Conservation (phyloP, 2,113 vertebrate genomes). For the Colius striatus region DNA sequence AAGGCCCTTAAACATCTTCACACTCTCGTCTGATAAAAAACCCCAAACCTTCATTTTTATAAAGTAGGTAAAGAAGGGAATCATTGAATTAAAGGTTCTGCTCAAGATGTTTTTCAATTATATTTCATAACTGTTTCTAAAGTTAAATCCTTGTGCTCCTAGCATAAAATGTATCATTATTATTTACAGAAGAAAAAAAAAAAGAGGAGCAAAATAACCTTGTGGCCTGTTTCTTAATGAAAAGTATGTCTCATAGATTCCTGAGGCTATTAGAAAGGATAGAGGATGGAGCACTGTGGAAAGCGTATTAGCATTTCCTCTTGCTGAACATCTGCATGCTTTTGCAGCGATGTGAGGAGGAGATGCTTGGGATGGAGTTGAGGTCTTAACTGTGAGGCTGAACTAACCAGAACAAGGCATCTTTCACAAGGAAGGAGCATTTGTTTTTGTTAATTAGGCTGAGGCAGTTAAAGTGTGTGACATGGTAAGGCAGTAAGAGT, state of each 20-base stretch:
- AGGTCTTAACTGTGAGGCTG: too few species aligned
- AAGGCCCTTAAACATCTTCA: neutral
- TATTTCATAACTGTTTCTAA: neutral
- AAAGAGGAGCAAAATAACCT: neutral
- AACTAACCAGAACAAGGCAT: accelerated
- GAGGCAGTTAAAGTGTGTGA: neutral
- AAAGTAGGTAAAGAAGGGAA: neutral
- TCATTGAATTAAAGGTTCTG: neutral
- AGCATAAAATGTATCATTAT: neutral
- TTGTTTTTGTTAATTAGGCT: neutral
- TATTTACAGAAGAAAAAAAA: neutral
- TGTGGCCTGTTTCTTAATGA: neutral
- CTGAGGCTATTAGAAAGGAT: neutral
- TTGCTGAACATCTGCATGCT: neutral
- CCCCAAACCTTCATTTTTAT: neutral
- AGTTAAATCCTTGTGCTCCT: neutral
- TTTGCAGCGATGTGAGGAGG: neutral
- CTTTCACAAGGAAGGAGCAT: neutral
- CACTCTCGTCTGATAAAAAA: neutral
- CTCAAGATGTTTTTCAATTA: neutral
- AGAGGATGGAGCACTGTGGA: neutral
- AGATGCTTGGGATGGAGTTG: neutral
- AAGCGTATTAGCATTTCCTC: neutral
- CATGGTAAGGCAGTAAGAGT: neutral
- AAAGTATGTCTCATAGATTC: neutral